Conservation (phyloP, 1,140 invertebrate genomes). For the Myzus persicae region DNA sequence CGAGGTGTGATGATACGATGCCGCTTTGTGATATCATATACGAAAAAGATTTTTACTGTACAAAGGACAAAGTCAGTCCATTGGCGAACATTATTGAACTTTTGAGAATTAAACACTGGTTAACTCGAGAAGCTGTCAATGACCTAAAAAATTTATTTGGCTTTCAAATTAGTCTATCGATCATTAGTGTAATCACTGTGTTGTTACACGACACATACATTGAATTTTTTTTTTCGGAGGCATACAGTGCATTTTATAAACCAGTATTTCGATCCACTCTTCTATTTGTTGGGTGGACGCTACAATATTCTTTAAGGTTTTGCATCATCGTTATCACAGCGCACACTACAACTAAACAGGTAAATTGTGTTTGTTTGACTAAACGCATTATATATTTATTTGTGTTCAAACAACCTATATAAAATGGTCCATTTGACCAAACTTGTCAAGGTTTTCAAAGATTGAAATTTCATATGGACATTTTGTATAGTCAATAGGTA, state of each 20-base stretch:
- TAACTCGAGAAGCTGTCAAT: neutral
- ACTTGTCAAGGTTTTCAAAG: no score
- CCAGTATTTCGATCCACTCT: neutral
- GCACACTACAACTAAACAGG: no score
- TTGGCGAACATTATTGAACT: neutral
- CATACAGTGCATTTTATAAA: no score
- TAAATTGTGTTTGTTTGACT: no score
- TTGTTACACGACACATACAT: neutral
- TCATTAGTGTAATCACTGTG: neutral
- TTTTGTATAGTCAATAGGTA: no score
- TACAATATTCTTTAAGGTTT: constrained; percentile 16
- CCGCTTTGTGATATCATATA: neutral
- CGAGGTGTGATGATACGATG: no score
- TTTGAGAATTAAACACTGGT: constrained; percentile 11
- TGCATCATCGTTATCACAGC: no score
- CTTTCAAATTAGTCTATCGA: neutral
- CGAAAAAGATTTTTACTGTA: constrained; percentile 12
- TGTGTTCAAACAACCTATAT: no score
- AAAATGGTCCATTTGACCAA: no score
- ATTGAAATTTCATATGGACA: no score
- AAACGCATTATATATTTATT: no score
- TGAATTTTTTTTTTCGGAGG: neutral
- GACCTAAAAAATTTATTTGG: neutral
- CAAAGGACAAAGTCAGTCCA: neutral
- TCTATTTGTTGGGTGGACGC: neutral